A percentile compares a stretch with the other conserved stretches of the same genome.
These are phyloP conservation scores for Tricholaema leucomelas DNA, from an alignment of 2,113 vertebrate genomes.

Conservation along the genomic window DNA sequence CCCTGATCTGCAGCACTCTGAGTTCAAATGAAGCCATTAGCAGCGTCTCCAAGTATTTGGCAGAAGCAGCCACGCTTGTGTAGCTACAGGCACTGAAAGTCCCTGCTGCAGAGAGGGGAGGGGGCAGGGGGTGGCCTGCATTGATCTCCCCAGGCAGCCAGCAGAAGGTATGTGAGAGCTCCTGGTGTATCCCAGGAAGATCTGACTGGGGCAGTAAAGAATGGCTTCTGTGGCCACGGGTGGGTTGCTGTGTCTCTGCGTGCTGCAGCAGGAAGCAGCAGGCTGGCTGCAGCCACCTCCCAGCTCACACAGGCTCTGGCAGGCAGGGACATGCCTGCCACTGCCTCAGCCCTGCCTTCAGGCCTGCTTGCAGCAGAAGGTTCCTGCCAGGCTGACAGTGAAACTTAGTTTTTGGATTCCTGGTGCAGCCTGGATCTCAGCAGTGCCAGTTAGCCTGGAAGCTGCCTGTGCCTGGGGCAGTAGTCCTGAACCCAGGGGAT, in stretches of 20 bases:
- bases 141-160: constrained; percentile 61
- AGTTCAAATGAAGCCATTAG: constrained; percentile 66
- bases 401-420: no score
- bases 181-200: constrained; percentile 30
- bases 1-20: constrained; percentile 6
- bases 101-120: no score
- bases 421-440: no score
- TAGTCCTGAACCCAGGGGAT: no score
- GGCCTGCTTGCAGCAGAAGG: neutral
- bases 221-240: constrained; percentile 31
- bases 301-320: neutral
- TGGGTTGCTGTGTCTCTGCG: neutral
- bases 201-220: constrained; percentile 48
- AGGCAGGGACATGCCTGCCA: neutral
- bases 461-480: no score
- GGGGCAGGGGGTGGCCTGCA: no score
- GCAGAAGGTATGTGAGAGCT: constrained; percentile 58
- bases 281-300: no score
- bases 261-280: constrained; percentile 30
- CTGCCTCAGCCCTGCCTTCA: neutral
- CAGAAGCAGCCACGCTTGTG: constrained; percentile 52
- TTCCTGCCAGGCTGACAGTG: no score
- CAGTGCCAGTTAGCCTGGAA: no score
- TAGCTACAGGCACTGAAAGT: constrained; percentile 68
- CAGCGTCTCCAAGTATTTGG: constrained; percentile 60